Conservation (phyloP, 2,113 vertebrate species). For the Myodes glareolus region DNA sequence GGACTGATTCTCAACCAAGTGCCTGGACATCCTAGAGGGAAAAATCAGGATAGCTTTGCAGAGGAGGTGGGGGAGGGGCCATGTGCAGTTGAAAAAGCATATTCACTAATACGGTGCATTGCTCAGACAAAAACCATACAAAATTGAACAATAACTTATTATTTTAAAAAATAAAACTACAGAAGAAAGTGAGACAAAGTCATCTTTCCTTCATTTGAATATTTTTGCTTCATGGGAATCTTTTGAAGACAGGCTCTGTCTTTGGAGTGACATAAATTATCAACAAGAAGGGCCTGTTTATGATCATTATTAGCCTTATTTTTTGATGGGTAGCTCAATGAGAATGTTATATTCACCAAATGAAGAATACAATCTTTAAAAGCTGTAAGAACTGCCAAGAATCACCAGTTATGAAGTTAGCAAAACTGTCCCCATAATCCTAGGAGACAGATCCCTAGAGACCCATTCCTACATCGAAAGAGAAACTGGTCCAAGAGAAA, state of each 20-base stretch:
- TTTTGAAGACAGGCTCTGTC: slow-evolving; percentile 1
- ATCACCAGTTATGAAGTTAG: slow-evolving; percentile 33
- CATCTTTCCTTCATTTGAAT: slow-evolving; percentile 15
- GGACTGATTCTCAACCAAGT: background rate
- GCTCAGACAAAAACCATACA: slow-evolving; percentile 14
- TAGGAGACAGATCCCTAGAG: background rate
- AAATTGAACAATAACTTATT: background rate
- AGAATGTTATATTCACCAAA: slow-evolving; percentile 36
- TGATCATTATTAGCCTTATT: background rate
- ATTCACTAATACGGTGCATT: background rate
- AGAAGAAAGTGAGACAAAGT: background rate
- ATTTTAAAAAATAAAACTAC: slow-evolving; percentile 35
- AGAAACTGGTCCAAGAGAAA: background rate
- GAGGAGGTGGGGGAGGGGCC: background rate
- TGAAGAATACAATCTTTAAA: background rate
- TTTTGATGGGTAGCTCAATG: background rate
- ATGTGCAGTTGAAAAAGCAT: background rate
- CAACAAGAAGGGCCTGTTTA: background rate
- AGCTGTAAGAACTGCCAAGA: slow-evolving; percentile 21
- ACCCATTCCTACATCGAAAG: background rate
- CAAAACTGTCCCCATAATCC: slow-evolving; percentile 9
- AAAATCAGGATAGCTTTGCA: slow-evolving; percentile 37
- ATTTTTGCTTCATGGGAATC: slow-evolving; percentile 1
- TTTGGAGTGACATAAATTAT: slow-evolving; percentile 6
- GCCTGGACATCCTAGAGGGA: background rate